phyloP scores from a whole-genome alignment of 1,140 invertebrate species.

The Halesus radiatus region DNA sequence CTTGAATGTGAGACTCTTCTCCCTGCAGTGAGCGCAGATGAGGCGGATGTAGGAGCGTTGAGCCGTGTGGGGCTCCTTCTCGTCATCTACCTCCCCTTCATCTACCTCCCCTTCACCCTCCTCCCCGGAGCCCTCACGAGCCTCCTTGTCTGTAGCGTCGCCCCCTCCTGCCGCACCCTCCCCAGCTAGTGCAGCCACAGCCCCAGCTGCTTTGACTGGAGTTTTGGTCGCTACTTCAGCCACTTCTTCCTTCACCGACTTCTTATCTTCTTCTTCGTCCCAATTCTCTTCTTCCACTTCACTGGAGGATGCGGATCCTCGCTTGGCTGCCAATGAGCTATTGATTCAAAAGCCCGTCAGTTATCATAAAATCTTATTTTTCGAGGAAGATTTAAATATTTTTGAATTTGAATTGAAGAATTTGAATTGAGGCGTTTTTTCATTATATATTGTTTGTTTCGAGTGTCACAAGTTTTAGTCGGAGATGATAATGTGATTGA shows the following conservation, averaged over 20 bases:
- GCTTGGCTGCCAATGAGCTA: slow-evolving; percentile 66
- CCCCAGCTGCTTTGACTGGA: slow-evolving; percentile 45
- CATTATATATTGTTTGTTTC: slow-evolving; percentile 12
- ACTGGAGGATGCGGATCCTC: slow-evolving; percentile 66
- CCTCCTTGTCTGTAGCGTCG: slow-evolving; percentile 68
- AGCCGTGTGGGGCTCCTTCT: slow-evolving; percentile 60
- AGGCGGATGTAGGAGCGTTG: slow-evolving; percentile 76
- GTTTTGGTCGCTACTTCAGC: slow-evolving; percentile 64
- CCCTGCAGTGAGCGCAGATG: slow-evolving; percentile 80
- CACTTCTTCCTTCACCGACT: slow-evolving; percentile 63
- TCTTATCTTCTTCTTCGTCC: slow-evolving; percentile 66
- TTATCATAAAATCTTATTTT: slow-evolving; percentile 24
- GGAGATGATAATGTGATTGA: background rate
- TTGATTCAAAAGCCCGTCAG: slow-evolving; percentile 48
- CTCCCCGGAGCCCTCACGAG: slow-evolving; percentile 66
- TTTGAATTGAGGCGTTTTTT: background rate
- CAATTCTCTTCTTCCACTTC: slow-evolving; percentile 64
- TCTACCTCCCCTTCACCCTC: slow-evolving; percentile 68
- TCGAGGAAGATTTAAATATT: slow-evolving; percentile 20
- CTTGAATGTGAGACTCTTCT: slow-evolving; percentile 80
- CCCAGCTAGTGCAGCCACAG: slow-evolving; percentile 61
- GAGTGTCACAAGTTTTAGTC: slow-evolving; percentile 12
- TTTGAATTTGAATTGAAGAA: slow-evolving; percentile 7
- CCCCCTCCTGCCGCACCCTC: slow-evolving; percentile 59
- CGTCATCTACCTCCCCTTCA: slow-evolving; percentile 65